phyloP scores from a whole-genome alignment of 2,113 vertebrate species.

The Carollia perspicillata region DNA sequence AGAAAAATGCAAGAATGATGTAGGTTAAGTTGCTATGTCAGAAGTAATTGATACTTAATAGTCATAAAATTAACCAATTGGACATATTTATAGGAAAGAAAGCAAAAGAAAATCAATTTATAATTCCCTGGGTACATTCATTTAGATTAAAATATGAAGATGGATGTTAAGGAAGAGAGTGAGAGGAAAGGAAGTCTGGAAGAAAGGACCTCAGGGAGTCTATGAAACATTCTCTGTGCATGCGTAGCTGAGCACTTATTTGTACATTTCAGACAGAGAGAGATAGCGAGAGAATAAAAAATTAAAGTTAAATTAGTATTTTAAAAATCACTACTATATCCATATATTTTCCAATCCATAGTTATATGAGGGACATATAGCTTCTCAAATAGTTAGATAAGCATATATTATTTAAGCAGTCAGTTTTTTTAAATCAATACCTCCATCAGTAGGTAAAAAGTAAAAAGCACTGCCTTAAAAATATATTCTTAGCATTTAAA shows the following conservation, averaged over 20 bases:
- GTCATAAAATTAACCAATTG: conserved; percentile 53
- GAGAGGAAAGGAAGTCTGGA: background rate
- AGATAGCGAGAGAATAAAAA: background rate
- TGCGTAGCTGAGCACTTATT: background rate
- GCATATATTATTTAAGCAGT: background rate
- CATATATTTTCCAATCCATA: background rate
- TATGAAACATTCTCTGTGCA: background rate
- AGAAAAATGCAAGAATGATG: conserved; percentile 14
- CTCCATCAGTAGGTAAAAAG: background rate
- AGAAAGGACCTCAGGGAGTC: background rate
- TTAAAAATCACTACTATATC: background rate
- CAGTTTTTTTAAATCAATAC: background rate
- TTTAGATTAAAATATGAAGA: background rate
- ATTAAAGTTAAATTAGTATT: background rate
- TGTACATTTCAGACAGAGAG: background rate
- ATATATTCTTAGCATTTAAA: background rate
- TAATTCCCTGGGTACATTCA: conserved; percentile 3
- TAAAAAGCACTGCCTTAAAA: background rate
- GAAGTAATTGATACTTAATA: conserved; percentile 24
- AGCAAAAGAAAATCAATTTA: conserved; percentile 13
- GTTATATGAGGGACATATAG: background rate
- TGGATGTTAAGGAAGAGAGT: background rate
- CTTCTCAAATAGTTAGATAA: conserved; percentile 1
- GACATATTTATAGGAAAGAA: conserved; percentile 15
- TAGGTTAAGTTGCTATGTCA: conserved; percentile 12